phyloP scores from a whole-genome alignment of 2,888 invertebrate genomes.

The Aspidiotus destructor region DNA sequence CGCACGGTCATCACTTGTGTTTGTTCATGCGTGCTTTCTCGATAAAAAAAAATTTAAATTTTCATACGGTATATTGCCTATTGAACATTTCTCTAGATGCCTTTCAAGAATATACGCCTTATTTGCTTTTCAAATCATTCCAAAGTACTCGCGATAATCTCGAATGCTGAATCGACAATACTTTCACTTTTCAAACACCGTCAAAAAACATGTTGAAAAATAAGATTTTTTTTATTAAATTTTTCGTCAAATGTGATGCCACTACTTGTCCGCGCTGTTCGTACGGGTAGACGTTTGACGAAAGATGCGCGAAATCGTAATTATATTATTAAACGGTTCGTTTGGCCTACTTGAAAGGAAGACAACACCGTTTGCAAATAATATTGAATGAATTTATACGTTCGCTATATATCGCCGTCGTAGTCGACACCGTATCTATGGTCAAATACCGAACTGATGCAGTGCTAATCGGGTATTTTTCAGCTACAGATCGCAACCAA shows the following conservation, averaged over 20 bases:
- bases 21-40: slow-evolving; percentile 21
- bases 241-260: background rate
- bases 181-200: background rate
- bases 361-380: too few relatives aligned
- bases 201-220: background rate
- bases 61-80: background rate
- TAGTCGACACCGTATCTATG: background rate
- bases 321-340: slow-evolving; percentile 14
- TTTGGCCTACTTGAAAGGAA: background rate
- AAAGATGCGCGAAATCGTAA: slow-evolving; percentile 1
- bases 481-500: slow-evolving; percentile 7
- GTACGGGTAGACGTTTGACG: slow-evolving; percentile 5
- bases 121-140: background rate
- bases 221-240: slow-evolving; percentile 8
- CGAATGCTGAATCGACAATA: slow-evolving; percentile 1
- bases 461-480: slow-evolving; percentile 10
- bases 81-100: background rate
- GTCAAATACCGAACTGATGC: too few relatives aligned
- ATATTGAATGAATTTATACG: too few relatives aligned
- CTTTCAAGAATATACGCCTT: background rate
- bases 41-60: slow-evolving; percentile 23
- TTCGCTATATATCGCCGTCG: background rate
- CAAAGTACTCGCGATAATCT: too few relatives aligned
- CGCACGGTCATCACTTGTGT: slow-evolving; percentile 16
- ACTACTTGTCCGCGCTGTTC: background rate